Evolutionary conservation across 2,113 vertebrate species (phyloP).

Genomic region (Ptychochromis oligacanthus): DNA sequence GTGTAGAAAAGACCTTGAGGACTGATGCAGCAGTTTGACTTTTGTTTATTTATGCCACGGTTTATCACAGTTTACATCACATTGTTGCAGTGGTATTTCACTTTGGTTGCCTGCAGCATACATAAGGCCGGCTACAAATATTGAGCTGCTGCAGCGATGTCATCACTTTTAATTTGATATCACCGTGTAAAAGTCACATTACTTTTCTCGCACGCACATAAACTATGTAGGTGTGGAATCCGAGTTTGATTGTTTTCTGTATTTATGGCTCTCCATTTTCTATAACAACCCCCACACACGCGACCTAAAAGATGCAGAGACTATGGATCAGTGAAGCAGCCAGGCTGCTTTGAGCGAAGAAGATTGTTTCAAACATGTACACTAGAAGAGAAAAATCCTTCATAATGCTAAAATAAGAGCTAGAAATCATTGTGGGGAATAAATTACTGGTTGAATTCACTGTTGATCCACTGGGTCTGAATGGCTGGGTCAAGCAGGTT

Average conservation of each 20-base stretch:
- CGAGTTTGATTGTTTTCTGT: slow-evolving; percentile 27
- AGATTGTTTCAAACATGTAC: background rate
- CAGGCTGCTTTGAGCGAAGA: background rate
- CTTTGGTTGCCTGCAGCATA: slow-evolving; percentile 35
- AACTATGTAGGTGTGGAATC: slow-evolving; percentile 5
- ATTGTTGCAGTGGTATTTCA: slow-evolving; percentile 47
- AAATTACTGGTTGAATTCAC: background rate
- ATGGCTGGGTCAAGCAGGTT: background rate
- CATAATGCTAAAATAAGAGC: background rate
- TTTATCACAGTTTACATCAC: slow-evolving; percentile 54
- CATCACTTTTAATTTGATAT: slow-evolving; percentile 25
- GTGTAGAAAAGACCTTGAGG: background rate
- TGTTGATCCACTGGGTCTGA: background rate
- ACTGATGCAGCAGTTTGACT: slow-evolving; percentile 27
- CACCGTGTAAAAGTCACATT: background rate
- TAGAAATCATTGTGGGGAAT: background rate
- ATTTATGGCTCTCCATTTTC: slow-evolving; percentile 27
- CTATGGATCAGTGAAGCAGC: background rate
- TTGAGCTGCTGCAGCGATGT: background rate
- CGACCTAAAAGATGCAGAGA: background rate
- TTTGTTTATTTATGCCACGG: slow-evolving; percentile 23
- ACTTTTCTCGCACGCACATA: slow-evolving; percentile 4
- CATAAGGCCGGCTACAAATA: background rate
- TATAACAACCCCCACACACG: background rate
- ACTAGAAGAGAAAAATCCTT: background rate